Evolutionary conservation across 2,888 invertebrate species (phyloP).

Genomic region (Neoitamus cyanurus): DNA sequence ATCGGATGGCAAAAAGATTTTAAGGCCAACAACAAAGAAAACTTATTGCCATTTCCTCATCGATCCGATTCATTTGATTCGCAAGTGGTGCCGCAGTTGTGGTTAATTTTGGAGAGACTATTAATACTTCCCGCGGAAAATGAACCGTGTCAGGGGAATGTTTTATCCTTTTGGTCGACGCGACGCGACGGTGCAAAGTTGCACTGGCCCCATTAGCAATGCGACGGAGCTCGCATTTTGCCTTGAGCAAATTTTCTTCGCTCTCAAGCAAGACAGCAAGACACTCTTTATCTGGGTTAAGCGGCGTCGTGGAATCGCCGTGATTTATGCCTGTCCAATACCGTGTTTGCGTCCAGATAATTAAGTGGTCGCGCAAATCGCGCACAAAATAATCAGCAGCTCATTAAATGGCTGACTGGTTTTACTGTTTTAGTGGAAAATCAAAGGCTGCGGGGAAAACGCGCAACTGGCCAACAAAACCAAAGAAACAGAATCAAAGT

Average conservation of each 20-base stretch:
- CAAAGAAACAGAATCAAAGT: background rate
- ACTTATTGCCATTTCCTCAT: background rate
- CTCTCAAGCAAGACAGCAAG: background rate
- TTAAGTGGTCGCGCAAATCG: background rate
- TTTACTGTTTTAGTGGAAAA: background rate
- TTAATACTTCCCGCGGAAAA: background rate
- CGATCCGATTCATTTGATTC: background rate
- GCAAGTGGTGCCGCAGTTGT: background rate
- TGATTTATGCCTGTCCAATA: background rate
- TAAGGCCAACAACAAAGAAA: background rate
- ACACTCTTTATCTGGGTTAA: background rate
- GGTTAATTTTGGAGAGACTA: background rate
- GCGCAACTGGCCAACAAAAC: background rate
- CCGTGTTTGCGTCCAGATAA: background rate
- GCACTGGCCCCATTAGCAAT: background rate
- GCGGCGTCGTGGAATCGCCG: background rate
- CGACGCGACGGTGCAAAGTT: background rate
- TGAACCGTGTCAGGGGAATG: background rate
- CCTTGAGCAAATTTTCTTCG: conserved; percentile 9
- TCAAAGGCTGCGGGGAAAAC: background rate
- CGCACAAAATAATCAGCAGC: background rate
- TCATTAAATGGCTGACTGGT: background rate
- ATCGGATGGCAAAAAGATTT: background rate
- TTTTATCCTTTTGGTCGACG: background rate
- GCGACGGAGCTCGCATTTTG: background rate